Base-by-base conservation (phyloP, 2,113 vertebrate genomes). In the Cichladusa arquata region DNA sequence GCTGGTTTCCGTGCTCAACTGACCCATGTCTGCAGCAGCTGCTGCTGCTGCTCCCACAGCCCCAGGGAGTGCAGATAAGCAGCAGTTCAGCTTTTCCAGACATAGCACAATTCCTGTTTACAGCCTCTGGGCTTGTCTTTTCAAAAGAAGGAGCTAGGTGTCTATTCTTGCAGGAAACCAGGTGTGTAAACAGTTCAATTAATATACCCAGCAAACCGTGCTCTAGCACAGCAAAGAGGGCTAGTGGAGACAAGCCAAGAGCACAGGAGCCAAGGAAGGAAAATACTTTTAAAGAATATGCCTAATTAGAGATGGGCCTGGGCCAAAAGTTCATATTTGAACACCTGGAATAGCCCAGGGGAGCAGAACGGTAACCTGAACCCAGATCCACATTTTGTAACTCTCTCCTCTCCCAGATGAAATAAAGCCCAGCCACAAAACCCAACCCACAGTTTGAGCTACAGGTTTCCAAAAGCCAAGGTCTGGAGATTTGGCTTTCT, bases 101-200 rank as follows among this genome's bases (percentile, higher is more conserved):
- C 94, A 83, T 82, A 95, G 95, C 82, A 90, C 93, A 92, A 95
- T 93, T 94, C 93, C 93, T 95, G 92, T 94, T 94, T 94, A 95
- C 88, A 88, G 96, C 96, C 96, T 95, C 84, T 94, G 87, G 94
- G 94, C 94, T 96, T 94, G 86, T 88, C 73, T 96, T 96, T 96
- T 96, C 88, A 95, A 96, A 96, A 92, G 95, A 85, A 88, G 50
- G 44, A 97, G 94, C 72, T 94, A 64, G 79, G 90, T 94, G 82
- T 96, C 94, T 97, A 86, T 95, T 96, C 96, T 95, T 96, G 92
- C 90, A 95, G 93, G 96, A 96, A 97, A 71, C 90, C 96, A 97
- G 96, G 93, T 97, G 95, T 95, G 90, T 93, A 96, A 95, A 97
- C 93, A 95, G 90, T 90, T 92, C 94, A 93, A 94, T 93, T 96